A percentile compares a stretch with the other conserved stretches of the same genome.
Conservation (phyloP, 1,140 invertebrate genomes). For the Lamellibrachia luymesi region DNA sequence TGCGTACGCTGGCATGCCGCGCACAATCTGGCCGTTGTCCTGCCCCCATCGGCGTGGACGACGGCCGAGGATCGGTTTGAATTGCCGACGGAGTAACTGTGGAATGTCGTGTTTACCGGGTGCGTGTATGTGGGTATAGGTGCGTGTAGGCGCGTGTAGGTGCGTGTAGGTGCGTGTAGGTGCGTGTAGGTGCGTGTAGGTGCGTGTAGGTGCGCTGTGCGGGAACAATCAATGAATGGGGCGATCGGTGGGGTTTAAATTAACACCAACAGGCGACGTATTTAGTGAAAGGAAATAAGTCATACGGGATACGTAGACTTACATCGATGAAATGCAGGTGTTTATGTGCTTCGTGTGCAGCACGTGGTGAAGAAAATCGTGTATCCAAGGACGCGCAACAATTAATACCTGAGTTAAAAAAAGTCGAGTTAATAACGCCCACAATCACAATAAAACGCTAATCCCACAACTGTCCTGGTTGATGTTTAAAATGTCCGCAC, state of each 20-base stretch:
- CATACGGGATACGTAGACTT: neutral
- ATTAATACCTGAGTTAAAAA: neutral
- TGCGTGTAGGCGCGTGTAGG: neutral
- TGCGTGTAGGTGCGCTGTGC: neutral
- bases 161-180: neutral
- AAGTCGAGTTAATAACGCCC: neutral
- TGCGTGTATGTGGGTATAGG: neutral
- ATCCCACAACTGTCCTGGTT: neutral
- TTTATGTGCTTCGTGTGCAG: neutral
- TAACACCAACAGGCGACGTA: neutral
- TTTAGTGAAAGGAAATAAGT: neutral
- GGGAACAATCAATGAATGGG: neutral
- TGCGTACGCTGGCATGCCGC: neutral
- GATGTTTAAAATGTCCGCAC: neutral
- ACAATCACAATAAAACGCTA: neutral
- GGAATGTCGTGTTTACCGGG: neutral
- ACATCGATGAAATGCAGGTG: neutral
- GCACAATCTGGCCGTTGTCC: neutral
- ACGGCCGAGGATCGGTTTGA: neutral
- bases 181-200: too few species aligned
- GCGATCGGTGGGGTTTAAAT: neutral
- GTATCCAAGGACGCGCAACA: neutral
- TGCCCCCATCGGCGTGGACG: neutral
- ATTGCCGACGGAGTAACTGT: neutral
- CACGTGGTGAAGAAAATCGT: neutral